Evolutionary conservation across 2,888 invertebrate genomes (phyloP).

Genomic region (Tubulanus polymorphus): DNA sequence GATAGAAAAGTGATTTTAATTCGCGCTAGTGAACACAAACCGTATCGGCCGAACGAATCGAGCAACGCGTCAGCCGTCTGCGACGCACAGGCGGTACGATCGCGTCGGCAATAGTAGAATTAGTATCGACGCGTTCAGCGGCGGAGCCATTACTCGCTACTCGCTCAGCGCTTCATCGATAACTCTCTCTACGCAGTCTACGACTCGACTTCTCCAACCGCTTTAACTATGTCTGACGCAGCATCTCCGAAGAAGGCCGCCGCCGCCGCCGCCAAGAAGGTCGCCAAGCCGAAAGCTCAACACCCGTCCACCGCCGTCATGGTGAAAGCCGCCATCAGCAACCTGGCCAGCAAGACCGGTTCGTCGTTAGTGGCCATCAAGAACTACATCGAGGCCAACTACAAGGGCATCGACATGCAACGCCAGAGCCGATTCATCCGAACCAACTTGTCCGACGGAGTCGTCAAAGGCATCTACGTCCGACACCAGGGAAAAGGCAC

Average conservation of each 20-base stretch:
- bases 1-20: too few species aligned
- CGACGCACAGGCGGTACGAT: too few species aligned
- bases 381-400: conserved; percentile 62
- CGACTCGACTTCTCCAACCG: too few species aligned
- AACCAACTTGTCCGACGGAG: conserved; percentile 60
- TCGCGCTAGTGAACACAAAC: too few species aligned
- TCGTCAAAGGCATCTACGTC: conserved; percentile 58
- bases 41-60: too few species aligned
- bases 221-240: conserved; percentile 5
- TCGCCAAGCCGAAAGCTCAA: conserved; percentile 30
- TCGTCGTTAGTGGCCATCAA: conserved; percentile 62
- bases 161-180: too few species aligned
- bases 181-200: too few species aligned
- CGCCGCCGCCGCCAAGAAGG: conserved; percentile 7
- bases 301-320: conserved; percentile 59
- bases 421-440: conserved; percentile 58
- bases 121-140: too few species aligned
- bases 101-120: too few species aligned
- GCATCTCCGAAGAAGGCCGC: neutral
- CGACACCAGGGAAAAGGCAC: conserved; percentile 39
- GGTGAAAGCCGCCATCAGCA: conserved; percentile 58
- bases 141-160: too few species aligned
- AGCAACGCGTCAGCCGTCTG: too few species aligned
- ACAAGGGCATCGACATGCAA: conserved; percentile 62
- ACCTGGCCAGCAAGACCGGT: conserved; percentile 57